phyloP scores from a whole-genome alignment of 2,888 invertebrate species.

The Tortrix viridana region DNA sequence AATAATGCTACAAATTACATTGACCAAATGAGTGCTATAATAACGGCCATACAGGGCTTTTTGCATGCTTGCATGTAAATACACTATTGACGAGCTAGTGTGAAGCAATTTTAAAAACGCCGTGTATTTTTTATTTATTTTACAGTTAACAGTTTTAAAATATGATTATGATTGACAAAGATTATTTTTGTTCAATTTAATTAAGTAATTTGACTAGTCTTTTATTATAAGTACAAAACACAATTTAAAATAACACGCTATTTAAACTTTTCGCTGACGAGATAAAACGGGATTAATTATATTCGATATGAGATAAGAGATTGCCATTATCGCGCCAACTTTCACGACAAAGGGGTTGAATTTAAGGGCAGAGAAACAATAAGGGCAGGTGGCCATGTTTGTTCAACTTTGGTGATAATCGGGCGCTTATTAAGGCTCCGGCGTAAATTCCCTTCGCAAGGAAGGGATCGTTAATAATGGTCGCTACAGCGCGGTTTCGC shows the following conservation, averaged over 20 bases:
- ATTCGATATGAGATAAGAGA: conserved; percentile 36
- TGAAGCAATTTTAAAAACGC: too few relatives aligned
- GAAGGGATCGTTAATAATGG: conserved; percentile 35
- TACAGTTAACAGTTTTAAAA: too few relatives aligned
- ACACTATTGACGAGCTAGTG: too few relatives aligned
- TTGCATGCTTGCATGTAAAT: too few relatives aligned
- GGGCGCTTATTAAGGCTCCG: conserved; percentile 37
- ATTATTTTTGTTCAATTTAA: too few relatives aligned
- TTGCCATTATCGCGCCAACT: conserved; percentile 36
- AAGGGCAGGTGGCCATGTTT: conserved; percentile 37
- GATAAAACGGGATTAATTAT: conserved; percentile 23
- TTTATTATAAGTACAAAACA: too few relatives aligned
- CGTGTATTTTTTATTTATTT: too few relatives aligned
- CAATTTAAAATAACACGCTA: background rate
- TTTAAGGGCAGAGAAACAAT: conserved; percentile 37
- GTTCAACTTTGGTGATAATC: conserved; percentile 38
- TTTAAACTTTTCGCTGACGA: background rate
- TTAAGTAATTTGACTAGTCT: too few relatives aligned
- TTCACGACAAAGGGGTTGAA: conserved; percentile 35
- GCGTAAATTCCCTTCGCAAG: conserved; percentile 31
- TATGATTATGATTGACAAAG: too few relatives aligned
- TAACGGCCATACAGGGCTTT: too few relatives aligned
- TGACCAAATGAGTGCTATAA: too few relatives aligned
- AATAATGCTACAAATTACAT: too few relatives aligned
- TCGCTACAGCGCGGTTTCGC: conserved; percentile 20